These are phyloP conservation scores for Elanus axillaris DNA, from an alignment of 2,113 vertebrate genomes.

Conservation along the genomic window DNA sequence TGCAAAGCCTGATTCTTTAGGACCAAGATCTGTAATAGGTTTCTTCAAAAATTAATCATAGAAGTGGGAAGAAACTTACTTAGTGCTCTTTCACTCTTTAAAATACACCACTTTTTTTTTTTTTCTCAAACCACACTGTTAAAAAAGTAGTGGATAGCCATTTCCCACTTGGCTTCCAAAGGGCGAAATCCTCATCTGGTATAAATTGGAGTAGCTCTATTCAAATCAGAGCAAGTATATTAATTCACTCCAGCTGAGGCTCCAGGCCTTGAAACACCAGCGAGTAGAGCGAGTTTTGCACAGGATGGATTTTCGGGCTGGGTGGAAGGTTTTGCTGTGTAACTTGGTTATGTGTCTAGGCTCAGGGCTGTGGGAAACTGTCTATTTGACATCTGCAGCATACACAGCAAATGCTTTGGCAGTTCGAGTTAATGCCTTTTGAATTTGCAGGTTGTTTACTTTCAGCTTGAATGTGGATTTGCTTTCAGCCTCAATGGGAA, in stretches of 20 bases:
- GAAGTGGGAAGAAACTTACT: background rate
- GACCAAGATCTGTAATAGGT: background rate
- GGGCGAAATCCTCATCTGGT: constrained; percentile 37
- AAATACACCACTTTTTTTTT: background rate
- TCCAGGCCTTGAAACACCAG: background rate
- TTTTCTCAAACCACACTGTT: background rate
- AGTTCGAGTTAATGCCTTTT: constrained; percentile 22
- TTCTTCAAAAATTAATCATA: background rate
- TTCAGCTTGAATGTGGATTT: constrained; percentile 49
- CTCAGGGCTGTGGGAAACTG: constrained; percentile 3
- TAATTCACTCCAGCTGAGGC: constrained; percentile 43
- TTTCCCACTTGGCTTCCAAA: constrained; percentile 43
- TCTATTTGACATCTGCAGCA: background rate
- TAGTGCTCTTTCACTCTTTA: background rate
- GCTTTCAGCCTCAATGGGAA: constrained; percentile 36
- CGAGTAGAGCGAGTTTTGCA: background rate
- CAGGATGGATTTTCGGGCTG: background rate
- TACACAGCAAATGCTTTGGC: background rate
- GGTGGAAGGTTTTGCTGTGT: background rate
- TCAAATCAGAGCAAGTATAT: constrained; percentile 8
- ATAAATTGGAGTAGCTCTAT: constrained; percentile 15
- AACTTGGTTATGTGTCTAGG: background rate
- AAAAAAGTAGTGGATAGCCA: background rate
- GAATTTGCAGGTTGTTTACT: constrained; percentile 38
- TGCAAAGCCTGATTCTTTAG: background rate